Percentiles rank a stretch among this genome's conserved stretches.
These are phyloP conservation scores for Australoheros scitulus DNA, from an alignment of 2,113 vertebrate genomes.

Conservation along the genomic window DNA sequence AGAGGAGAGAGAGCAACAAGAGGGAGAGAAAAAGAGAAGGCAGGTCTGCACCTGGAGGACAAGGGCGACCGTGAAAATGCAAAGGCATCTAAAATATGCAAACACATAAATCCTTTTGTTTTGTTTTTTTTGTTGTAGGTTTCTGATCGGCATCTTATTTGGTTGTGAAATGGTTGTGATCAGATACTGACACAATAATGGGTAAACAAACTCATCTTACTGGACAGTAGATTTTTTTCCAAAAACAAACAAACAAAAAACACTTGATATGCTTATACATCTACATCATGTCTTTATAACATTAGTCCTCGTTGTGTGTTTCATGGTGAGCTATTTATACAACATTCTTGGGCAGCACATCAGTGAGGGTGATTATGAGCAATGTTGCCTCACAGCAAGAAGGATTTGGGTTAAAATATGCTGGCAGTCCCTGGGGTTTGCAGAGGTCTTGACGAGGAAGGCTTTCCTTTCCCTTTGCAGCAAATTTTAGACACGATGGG, in stretches of 20 bases:
- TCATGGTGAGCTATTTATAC: not conserved
- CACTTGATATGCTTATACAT: not conserved
- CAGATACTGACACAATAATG: not conserved
- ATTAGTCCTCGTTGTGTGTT: not conserved
- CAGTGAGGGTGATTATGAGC: not conserved
- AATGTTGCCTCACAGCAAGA: not conserved
- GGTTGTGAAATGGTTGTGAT: not conserved
- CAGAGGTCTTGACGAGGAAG: not conserved
- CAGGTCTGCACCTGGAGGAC: not conserved
- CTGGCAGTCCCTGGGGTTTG: rapidly evolving
- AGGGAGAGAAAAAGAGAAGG: not conserved
- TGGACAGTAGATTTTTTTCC: not conserved
- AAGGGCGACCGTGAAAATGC: not conserved
- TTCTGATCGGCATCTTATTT: not conserved
- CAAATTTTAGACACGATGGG: not conserved
- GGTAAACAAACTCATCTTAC: not conserved
- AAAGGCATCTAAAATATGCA: not conserved
- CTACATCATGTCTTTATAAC: not conserved
- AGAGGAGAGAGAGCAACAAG: not conserved
- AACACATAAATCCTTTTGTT: not conserved
- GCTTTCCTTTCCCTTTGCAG: not conserved
- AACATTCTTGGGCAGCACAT: not conserved
- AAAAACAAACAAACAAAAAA: not conserved
- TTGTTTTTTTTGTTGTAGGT: not conserved
- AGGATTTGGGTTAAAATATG: not conserved